A percentile compares a stretch with the other conserved stretches of the same genome.
These are phyloP conservation scores for Platycheirus rosarum DNA, from an alignment of 2,888 invertebrate species.

Conservation along the genomic window DNA sequence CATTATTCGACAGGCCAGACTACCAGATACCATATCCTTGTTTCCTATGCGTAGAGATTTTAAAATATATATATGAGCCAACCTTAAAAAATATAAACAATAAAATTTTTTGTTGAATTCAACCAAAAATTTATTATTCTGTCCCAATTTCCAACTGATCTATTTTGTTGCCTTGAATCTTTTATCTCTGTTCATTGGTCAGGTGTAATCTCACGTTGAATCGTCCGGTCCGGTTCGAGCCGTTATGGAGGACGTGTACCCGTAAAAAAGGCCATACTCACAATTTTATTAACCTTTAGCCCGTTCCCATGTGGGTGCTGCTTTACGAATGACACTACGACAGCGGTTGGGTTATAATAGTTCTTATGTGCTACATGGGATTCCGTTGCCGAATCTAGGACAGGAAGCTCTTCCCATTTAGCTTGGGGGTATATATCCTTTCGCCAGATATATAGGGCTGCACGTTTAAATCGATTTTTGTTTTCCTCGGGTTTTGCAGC, in stretches of 20 bases:
- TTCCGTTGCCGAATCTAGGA: conserved; percentile 3
- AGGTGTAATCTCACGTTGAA: conserved; percentile 32
- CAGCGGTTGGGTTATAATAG: conserved; percentile 19
- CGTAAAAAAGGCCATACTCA: conserved; percentile 56
- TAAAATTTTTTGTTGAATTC: conserved; percentile 15
- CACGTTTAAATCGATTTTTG: conserved; percentile 59
- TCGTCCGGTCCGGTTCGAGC: background rate
- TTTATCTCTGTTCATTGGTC: conserved; percentile 24
- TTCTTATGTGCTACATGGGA: conserved; percentile 25
- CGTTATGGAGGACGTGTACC: conserved; percentile 5
- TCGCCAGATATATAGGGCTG: conserved; percentile 1
- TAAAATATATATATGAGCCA: too few relatives aligned
- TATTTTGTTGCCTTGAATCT: conserved; percentile 24
- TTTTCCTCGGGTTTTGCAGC: conserved; percentile 31
- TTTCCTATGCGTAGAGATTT: too few relatives aligned
- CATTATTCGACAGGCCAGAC: too few relatives aligned
- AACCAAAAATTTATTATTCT: conserved; percentile 34
- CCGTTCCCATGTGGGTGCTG: conserved; percentile 27
- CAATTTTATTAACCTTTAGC: conserved; percentile 58
- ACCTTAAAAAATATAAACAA: background rate
- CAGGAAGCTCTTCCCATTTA: background rate
- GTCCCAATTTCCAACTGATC: conserved; percentile 38
- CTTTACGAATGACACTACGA: background rate
- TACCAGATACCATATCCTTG: too few relatives aligned
- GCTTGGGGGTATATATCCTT: conserved; percentile 1